Evolutionary conservation across 2,797 vertebrate genomes (phyloP), one percentile per base, ranked within the genome.

Genomic region (Scleropages formosus): DNA sequence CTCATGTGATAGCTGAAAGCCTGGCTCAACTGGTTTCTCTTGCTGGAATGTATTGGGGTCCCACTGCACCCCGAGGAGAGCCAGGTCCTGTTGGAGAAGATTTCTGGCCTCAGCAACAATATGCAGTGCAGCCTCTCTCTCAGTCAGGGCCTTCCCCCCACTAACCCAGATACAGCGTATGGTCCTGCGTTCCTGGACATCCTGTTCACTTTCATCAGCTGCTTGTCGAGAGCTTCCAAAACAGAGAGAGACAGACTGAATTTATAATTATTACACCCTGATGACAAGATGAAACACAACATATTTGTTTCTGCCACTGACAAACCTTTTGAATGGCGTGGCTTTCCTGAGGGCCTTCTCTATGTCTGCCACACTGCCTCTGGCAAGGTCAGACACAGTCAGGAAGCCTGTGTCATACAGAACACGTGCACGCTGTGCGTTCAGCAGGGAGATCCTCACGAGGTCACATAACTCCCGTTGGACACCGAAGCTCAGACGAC

Each of bases 401-500:
- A 95, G 85, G 69, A 97, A 93, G 49, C 96, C 96, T 65, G 94
- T 89, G 0, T 87, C 87, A 60, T 96, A 98, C 2, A 99, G 91
- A 0, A 82, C 87, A 83, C 97, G 91, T 65, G 96, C 97, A 82
- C 93, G 84, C 78, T 93, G 93, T 0, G 96, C 97, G 0, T 96
- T 98, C 73, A 99, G 89, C 73, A 96, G 88, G 49, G 95, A 96
- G 77, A 99, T 88, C 47, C 96, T 91, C 39, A 99, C 94, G 72
- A 99, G 89, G 88, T 98, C 96, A 18, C 97, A 95, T 47, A 99
- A 91, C 81, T 99, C 97, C 78, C 96, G 91, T 67, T 98, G 96
- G 71, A 99, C 91, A 15, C 98, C 98, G 56, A 99, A 99, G n/a
- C 93, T 96, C 75, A 99, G 92, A 39, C 96, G 93, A 81, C 95